Evolutionary conservation across 2,888 invertebrate genomes (phyloP), one percentile per base, ranked within the genome.

Genomic region (Agonopterix heracliana): DNA sequence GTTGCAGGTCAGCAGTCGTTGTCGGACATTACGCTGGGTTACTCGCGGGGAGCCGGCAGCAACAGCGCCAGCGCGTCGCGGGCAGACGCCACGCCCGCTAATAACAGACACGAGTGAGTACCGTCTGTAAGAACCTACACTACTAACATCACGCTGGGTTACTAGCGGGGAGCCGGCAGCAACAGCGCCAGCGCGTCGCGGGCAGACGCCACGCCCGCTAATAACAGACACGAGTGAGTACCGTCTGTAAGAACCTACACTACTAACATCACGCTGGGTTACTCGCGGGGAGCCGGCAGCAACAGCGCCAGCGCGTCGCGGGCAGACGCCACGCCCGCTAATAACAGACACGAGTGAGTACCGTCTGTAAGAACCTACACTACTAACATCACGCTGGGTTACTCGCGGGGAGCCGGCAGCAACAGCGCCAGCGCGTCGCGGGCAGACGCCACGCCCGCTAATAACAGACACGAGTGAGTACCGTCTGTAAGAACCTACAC

Each of bases 21-120:
- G 44, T 80, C 84, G 11, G 89, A 89, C 50, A 77, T 82, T 49
- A 87, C 89, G 47, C 54, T 89, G 62, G 85, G 85, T 0, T 82
- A 85, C 58, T 68, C 81, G 10, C 75, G 82, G 2, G 68, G 68
- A 2, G 64, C 76, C 26, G 70, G 71, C 44, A 62, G 71, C 9
- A 70, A 62, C 49, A 68, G 65, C 47, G 68, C 78, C 2, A 66
- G 66, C 44, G 71, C 78, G 1, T 64, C 78, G 3, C 60, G 77
- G 9, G 66, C 63, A 0, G 81, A 78, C 26, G 53, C 72, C 1
- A 52, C 80, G 3, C 65, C 79, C 34, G 71, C 74, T 49, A 81
- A 75, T 50, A 83, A 81, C 55, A 68, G 81, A 41, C 74, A 81
- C 55, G 87, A 86, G 86, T 85, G 35, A 81, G 81, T 73, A 34